Evolutionary conservation across 2,797 vertebrate species (phyloP).

Genomic region (Okamejei kenojei): DNA sequence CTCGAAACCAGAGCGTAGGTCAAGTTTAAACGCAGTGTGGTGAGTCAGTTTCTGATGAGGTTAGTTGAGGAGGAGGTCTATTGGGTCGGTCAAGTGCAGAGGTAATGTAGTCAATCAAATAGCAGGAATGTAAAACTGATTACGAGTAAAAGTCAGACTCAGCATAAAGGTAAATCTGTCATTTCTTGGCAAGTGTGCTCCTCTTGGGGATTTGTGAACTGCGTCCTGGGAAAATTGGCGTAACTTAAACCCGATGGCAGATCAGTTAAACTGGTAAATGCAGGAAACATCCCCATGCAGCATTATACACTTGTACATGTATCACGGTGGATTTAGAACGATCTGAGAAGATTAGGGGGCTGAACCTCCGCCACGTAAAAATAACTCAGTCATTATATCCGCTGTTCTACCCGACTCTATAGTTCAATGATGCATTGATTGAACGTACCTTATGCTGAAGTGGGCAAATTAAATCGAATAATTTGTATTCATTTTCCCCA

Average conservation of each 20-base stretch:
- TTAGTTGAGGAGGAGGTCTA: background rate
- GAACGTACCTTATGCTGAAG: background rate
- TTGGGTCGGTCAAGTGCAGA: background rate
- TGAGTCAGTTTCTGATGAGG: background rate
- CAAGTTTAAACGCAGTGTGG: background rate
- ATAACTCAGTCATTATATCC: background rate
- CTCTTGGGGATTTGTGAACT: background rate
- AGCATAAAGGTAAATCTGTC: slow-evolving; percentile 10
- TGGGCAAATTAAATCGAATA: background rate
- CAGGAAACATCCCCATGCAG: background rate
- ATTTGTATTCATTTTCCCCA: background rate
- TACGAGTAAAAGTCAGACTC: background rate
- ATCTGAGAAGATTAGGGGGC: background rate
- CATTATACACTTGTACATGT: background rate
- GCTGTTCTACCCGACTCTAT: background rate
- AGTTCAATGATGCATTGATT: background rate
- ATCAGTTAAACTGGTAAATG: background rate
- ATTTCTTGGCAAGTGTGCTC: background rate
- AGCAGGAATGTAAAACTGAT: background rate
- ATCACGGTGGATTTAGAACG: background rate
- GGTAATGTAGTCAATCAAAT: background rate
- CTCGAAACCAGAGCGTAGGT: background rate
- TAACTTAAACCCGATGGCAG: background rate
- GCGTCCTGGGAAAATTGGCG: background rate
- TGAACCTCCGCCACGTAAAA: background rate